A percentile compares a stretch with the other conserved stretches of the same genome.
Evolutionary conservation across 2,113 vertebrate species (phyloP).

Genomic region (Aythya baeri): DNA sequence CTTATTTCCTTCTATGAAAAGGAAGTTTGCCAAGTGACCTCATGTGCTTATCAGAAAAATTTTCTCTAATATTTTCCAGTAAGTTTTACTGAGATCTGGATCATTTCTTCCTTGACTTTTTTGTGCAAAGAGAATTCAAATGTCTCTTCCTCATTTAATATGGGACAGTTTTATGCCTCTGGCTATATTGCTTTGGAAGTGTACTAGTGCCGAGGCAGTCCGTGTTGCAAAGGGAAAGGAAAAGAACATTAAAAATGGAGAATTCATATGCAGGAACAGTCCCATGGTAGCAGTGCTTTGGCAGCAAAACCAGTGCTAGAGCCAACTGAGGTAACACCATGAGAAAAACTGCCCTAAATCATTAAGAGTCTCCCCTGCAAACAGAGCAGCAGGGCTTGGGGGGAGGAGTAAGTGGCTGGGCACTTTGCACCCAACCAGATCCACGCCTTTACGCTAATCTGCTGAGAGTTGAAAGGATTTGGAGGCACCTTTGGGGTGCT

Average conservation of each 20-base stretch:
- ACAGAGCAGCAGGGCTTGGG: not conserved
- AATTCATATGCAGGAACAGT: not conserved
- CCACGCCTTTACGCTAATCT: accelerated
- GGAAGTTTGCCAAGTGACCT: not conserved
- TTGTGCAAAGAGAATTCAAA: not conserved
- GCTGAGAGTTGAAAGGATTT: not conserved
- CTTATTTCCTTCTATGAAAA: not conserved
- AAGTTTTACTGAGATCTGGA: not conserved
- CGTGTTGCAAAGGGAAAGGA: not conserved
- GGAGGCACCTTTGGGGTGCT: not conserved
- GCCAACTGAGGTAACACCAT: not conserved
- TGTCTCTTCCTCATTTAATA: not conserved
- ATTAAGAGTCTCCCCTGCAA: not conserved
- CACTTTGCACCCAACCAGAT: not conserved
- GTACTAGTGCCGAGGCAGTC: not conserved
- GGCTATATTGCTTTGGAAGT: not conserved
- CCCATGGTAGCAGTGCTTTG: not conserved
- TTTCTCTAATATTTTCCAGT: not conserved
- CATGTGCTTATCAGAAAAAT: not conserved
- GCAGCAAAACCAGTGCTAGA: not conserved
- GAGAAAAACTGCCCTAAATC: not conserved
- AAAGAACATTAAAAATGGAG: not conserved
- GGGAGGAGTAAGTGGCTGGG: not conserved
- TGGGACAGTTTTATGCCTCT: not conserved
- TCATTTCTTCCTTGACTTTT: not conserved